phyloP scores from a whole-genome alignment of 2,113 vertebrate genomes.

The Melanostigma gelatinosum region DNA sequence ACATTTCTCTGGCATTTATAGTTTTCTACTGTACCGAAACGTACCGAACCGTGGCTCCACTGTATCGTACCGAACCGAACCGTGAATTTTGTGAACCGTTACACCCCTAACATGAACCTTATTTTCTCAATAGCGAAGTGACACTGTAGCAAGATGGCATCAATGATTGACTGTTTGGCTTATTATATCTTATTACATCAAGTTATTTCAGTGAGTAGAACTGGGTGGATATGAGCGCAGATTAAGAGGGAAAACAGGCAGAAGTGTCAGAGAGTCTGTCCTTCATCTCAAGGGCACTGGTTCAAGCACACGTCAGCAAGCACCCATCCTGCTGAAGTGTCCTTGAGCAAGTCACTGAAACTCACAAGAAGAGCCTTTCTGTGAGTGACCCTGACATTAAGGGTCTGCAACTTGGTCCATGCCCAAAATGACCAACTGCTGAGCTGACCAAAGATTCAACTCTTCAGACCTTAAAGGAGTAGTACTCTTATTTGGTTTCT shows the following conservation, averaged over 20 bases:
- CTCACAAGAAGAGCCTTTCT: constrained; percentile 7
- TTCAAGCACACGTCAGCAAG: constrained; percentile 47
- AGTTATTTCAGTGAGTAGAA: constrained; percentile 16
- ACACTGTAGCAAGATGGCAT: background rate
- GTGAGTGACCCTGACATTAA: constrained; percentile 14
- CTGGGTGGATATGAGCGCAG: background rate
- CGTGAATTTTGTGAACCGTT: too few species aligned
- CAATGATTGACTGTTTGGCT: background rate
- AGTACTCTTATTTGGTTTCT: background rate
- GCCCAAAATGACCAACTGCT: background rate
- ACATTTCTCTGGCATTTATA: too few species aligned
- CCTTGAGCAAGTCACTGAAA: constrained; percentile 68
- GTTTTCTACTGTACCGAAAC: too few species aligned
- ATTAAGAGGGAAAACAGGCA: constrained; percentile 9
- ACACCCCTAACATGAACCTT: background rate
- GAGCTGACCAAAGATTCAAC: background rate
- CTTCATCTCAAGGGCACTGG: constrained; percentile 62
- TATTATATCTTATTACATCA: background rate
- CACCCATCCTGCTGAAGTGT: constrained; percentile 54
- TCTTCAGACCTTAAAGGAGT: background rate
- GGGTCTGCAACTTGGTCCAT: background rate
- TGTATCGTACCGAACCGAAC: too few species aligned
- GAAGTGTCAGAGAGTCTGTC: constrained; percentile 22
- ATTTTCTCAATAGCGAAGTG: background rate
- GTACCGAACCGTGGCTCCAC: too few species aligned